These are phyloP conservation scores for Atta colombica DNA, from an alignment of 1,140 invertebrate genomes.

Conservation along the genomic window DNA sequence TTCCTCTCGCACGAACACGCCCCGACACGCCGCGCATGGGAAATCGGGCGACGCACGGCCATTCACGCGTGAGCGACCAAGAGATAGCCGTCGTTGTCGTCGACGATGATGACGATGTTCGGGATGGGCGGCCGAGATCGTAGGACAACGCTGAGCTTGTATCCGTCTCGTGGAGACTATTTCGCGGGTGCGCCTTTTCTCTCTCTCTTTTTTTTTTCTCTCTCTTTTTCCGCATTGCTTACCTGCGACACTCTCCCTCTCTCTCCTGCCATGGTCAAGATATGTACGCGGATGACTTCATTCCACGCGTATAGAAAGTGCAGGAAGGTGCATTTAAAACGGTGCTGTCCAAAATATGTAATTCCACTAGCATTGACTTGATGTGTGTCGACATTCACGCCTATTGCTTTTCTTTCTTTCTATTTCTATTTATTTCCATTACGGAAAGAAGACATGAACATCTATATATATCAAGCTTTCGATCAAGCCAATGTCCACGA, in stretches of 20 bases:
- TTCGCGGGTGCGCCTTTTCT: background rate
- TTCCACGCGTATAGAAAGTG: constrained; percentile 24
- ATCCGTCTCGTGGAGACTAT: background rate
- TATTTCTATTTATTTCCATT: no score
- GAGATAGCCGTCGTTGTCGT: background rate
- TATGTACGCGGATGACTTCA: background rate
- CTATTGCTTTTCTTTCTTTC: no score
- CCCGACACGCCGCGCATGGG: constrained; percentile 18
- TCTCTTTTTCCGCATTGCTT: background rate
- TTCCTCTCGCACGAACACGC: constrained; percentile 31
- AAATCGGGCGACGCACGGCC: constrained; percentile 24
- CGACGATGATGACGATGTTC: background rate
- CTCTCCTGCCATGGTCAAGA: background rate
- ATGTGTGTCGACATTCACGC: no score
- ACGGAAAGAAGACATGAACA: no score
- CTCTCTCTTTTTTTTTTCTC: background rate
- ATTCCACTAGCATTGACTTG: no score
- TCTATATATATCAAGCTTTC: no score
- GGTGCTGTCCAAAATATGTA: background rate
- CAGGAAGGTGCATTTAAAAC: constrained; percentile 13
- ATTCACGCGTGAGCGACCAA: background rate
- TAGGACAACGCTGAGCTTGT: background rate
- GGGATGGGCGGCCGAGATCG: background rate
- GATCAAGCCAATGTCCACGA: no score
- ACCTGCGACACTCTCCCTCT: background rate